Evolutionary conservation across 1,140 invertebrate species (phyloP), one percentile per base, ranked within the genome.

Genomic region (Pteromalus puparum): DNA sequence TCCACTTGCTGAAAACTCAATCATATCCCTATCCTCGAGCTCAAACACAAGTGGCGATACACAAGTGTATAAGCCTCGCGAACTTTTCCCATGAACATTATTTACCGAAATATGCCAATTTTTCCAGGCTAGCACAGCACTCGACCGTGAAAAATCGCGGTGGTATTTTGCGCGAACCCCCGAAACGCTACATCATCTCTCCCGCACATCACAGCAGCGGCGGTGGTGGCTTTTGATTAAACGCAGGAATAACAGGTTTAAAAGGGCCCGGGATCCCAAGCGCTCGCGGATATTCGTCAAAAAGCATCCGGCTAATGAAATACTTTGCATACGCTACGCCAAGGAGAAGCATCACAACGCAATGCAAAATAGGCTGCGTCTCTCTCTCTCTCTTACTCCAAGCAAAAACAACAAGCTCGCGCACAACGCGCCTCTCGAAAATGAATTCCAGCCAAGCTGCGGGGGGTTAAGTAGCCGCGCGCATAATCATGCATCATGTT

Each of bases 401-500:
- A n/a, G 28, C 72, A 42, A 28, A 21, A 74, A 38, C 26, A 30
- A 38, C 24, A 30, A 70, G 24, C 26, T 70, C 12, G 26, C 0
- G 46, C 48, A 67, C 68, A 65, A 67, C 48, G 30, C 42, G 73
- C 9, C 13, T n/a, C 53, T 65, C 28, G 5, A 48, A 83, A 77
- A 68, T 46, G 74, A 83, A 77, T 83, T 77, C 61, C 61, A 61
- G 53, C 67, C 61, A 6, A 53, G 21, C 30, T 24, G 61, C 26
- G 10, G 18, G 53, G 18, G 26, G 34, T 26, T 67, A 82, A 80
- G 53, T 70, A 65, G n/a, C 5, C 26, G 74, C 1, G 73, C 42
- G 73, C 74, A 85, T 77, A 85, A 85, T 85, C 84, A 48, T 81
- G 77, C 80, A 84, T 81, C 70, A 81, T 18, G 70, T 30, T 84